Conservation (phyloP, 2,113 vertebrate genomes). For the Pongo pygmaeus region DNA sequence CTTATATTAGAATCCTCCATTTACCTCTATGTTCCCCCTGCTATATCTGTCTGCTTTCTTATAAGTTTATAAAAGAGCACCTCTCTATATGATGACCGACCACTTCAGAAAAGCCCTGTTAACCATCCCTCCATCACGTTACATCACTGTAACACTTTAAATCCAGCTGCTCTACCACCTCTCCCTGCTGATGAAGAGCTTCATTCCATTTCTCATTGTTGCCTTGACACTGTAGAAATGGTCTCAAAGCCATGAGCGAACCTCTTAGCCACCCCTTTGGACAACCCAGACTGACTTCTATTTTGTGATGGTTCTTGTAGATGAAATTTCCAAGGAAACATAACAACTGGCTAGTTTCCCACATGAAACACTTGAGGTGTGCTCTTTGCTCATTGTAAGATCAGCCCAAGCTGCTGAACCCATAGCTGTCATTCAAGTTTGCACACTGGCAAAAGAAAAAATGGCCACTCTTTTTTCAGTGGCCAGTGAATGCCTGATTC, state of each 20-base stretch:
- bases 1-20: too few species aligned
- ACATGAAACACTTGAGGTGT: neutral
- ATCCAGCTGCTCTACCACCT: neutral
- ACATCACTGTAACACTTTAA: neutral
- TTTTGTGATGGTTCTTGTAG: neutral
- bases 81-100: neutral
- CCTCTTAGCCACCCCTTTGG: neutral
- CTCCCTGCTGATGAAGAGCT: neutral
- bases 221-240: neutral
- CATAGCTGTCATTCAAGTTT: neutral
- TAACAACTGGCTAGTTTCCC: neutral
- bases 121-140: neutral
- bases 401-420: neutral
- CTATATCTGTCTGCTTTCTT: neutral
- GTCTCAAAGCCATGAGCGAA: neutral
- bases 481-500: neutral
- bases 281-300: neutral
- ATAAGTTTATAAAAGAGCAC: neutral
- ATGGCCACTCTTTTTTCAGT: neutral
- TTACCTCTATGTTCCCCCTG: neutral
- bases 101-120: neutral
- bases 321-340: neutral
- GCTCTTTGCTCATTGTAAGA: neutral
- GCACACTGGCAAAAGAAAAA: neutral
- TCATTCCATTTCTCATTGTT: neutral